A percentile compares a stretch with the other conserved stretches of the same genome.
Conservation (phyloP, 2,888 invertebrate species). For the Aspidiotus rigidus region DNA sequence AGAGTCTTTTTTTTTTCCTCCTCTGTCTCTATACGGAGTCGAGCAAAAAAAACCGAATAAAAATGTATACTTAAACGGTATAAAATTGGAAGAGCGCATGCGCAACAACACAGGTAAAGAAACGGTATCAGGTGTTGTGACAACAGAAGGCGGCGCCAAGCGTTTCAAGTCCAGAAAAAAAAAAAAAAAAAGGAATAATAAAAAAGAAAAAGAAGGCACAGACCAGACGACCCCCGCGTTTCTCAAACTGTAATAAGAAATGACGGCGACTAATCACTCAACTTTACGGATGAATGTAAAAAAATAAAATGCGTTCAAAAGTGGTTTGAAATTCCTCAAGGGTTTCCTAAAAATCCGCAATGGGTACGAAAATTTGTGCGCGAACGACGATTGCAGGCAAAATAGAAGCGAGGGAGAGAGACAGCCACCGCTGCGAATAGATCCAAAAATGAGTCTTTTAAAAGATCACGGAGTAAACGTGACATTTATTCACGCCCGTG, state of each 20-base stretch:
- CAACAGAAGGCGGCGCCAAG: constrained; percentile 33
- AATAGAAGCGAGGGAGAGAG: no score
- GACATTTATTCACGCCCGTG: no score
- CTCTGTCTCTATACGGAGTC: no score
- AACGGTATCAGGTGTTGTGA: constrained; percentile 33
- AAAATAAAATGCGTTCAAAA: constrained; percentile 27
- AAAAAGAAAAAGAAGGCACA: constrained; percentile 10
- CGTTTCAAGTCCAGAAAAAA: constrained; percentile 10
- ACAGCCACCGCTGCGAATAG: no score
- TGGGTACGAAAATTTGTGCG: no score
- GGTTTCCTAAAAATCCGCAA: constrained; percentile 18
- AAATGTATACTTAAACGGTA: no score
- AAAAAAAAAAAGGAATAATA: no score
- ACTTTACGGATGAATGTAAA: constrained; percentile 11
- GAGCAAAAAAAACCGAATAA: no score
- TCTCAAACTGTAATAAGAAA: constrained; percentile 25
- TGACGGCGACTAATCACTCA: constrained; percentile 31
- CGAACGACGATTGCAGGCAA: no score
- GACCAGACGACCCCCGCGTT: constrained; percentile 33
- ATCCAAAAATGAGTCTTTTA: no score
- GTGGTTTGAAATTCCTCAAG: constrained; percentile 17
- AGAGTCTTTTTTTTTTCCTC: no score
- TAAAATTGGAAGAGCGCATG: constrained; percentile 13
- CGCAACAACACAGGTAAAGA: constrained; percentile 26
- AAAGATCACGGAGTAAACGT: no score